Percentiles rank a stretch among this genome's conserved stretches.
These are phyloP conservation scores for Didymodactylos carnosus DNA, from an alignment of 2,888 invertebrate species.

Conservation along the genomic window DNA sequence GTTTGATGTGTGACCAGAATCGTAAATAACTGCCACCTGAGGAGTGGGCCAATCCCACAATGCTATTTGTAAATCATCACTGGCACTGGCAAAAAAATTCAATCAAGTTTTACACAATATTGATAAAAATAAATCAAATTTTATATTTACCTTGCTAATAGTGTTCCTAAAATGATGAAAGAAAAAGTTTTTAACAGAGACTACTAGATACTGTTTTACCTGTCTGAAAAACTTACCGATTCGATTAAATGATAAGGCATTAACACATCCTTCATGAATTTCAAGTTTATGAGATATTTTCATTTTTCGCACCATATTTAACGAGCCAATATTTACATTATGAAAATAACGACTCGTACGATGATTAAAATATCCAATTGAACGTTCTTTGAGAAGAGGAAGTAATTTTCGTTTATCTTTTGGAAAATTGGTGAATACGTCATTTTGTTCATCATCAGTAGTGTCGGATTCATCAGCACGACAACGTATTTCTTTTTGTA, in stretches of 20 bases:
- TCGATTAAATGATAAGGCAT: constrained; percentile 69
- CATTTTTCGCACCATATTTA: constrained; percentile 60
- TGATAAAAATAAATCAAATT: not conserved
- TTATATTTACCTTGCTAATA: not conserved
- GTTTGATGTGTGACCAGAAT: constrained; percentile 63
- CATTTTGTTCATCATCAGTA: too few species aligned
- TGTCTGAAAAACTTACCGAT: too few species aligned
- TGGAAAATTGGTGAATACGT: too few species aligned
- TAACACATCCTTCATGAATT: constrained; percentile 70
- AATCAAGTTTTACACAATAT: constrained; percentile 43
- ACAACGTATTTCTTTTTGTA: too few species aligned
- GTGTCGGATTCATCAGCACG: too few species aligned
- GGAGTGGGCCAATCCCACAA: constrained; percentile 75
- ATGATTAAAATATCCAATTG: not conserved
- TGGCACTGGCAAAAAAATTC: constrained; percentile 70
- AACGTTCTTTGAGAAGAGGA: not conserved
- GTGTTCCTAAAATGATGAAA: not conserved
- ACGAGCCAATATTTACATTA: constrained; percentile 54
- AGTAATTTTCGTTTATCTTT: too few species aligned
- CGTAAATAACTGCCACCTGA: constrained; percentile 46
- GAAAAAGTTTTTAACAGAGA: not conserved
- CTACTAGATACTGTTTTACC: not conserved
- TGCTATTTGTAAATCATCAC: constrained; percentile 65
- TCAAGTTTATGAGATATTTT: constrained; percentile 54
- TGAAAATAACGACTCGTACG: constrained; percentile 43